Evolutionary conservation across 92 coral and sea anemone species (phyloP).

Genomic region (Siderastrea radians): DNA sequence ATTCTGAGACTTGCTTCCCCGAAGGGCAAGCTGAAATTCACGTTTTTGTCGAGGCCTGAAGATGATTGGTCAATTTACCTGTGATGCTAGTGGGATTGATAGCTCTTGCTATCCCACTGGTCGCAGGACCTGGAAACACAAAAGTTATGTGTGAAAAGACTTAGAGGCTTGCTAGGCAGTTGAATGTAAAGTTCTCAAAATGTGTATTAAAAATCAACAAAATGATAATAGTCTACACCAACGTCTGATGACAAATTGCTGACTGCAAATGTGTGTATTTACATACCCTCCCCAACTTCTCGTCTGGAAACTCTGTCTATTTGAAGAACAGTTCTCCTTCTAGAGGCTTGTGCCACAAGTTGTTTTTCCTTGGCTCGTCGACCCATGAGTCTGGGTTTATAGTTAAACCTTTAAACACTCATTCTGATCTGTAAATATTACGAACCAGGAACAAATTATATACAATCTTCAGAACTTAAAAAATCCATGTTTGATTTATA

Average conservation of each 20-base stretch:
- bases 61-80: neutral
- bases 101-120: slow-evolving; percentile 50
- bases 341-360: slow-evolving; percentile 83
- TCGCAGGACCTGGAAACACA: slow-evolving; percentile 53
- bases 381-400: slow-evolving; percentile 68
- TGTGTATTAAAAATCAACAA: too few relatives aligned
- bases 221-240: neutral
- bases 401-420: neutral
- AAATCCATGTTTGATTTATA: too few relatives aligned
- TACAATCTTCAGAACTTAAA: neutral
- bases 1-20: too few relatives aligned
- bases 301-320: slow-evolving; percentile 91
- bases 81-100: slow-evolving; percentile 87
- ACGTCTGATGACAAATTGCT: neutral
- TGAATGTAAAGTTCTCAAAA: too few relatives aligned
- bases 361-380: slow-evolving; percentile 89
- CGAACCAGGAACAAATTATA: neutral
- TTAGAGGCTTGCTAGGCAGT: too few relatives aligned
- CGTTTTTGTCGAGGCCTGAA: too few relatives aligned
- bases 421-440: neutral
- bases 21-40: too few relatives aligned
- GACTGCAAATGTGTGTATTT: neutral
- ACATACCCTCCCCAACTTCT: slow-evolving; percentile 81
- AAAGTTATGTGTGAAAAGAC: neutral
- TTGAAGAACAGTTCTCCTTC: slow-evolving; percentile 90